Base-by-base conservation (phyloP, 2,113 vertebrate species). In the Tyrannus savana region DNA sequence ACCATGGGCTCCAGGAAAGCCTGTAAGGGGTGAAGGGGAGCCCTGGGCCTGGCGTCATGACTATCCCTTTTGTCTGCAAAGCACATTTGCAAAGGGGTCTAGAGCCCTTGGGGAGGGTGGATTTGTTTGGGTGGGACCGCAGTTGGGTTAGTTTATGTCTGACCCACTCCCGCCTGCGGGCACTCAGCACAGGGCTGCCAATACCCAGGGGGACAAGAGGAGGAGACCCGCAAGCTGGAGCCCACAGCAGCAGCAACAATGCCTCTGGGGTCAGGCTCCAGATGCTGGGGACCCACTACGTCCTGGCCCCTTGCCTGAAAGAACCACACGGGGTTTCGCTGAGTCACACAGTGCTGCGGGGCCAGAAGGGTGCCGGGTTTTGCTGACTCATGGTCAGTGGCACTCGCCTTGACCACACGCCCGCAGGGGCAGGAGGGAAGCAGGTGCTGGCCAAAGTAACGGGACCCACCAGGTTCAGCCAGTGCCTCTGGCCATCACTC, bases 361-460 rank as follows among this genome's bases (percentile, higher is more conserved):
- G 73, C 76, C 2, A 0, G 19, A n/a, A 95, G 49, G 25, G 14
- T 1, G 3, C 14, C 0, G 3, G 24, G 68, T 56, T 92, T 44
- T 87, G 95, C 96, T 94, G 92, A 95, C 56, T 95, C 93, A 94
- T 37, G 90, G 92, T 91, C 93, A 91, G 81, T 4, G 60, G 90
- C 39, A 80, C 35, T 72, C 3, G 21, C 27, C 52, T 84, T 89
- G 95, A 95, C 92, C 95, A 91, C 69, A 19, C 0, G 33, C 81
- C 89, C 2, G 7, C 12, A 0, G 74, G 64, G 84, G 69, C 84
- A 95, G 77, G 77, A 96, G 77, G 75, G 64, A 96, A 72, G 89
- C 37, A 2, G 67, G 59, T 59, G 56, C 80, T 59, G 84, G 46
- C 60, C 2, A 0, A 87, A 82, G 12, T 96, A 97, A 96, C 93